Base-by-base conservation (phyloP, 2,113 vertebrate species). In the Sminthopsis crassicaudata region DNA sequence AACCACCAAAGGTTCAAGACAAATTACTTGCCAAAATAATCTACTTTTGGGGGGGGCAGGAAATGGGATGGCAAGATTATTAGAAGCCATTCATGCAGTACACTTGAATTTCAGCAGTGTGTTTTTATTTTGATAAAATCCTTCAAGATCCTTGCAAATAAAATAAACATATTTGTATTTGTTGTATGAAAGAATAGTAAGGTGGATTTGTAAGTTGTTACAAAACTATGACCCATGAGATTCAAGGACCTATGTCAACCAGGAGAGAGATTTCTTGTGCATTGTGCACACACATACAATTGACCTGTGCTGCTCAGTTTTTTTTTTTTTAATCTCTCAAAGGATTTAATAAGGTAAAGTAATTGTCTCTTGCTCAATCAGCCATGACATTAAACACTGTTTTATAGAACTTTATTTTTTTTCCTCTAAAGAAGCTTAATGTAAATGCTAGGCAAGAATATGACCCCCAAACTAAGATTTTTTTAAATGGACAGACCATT, bases 311-410 rank as follows among this genome's bases (percentile, higher is more conserved):
- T 76, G n/a, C 7, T 76, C 16, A n/a, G 19, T 12, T 55, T 55
- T 55, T 26, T 53, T 53, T 26, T 51, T 51, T 51, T 98, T 98
- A 98, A 98, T 97, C 97, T 91, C 95, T 93, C 97, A 92, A 91
- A 92, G 96, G 97, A 98, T 98, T 98, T 98, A 97, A 98, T 96
- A 0, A 7, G 95, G 93, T 95, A 96, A 96, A 97, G 96, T 8
- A 50, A 97, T 96, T 96, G 95, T 97, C 91, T 98, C 93, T 97
- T 96, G 51, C 91, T 48, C 76, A 98, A 98, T 94, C 88, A 96
- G 93, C 96, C 97, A 30, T 97, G 97, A 97, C 97, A 98, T 96
- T 98, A 98, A 98, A 98, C 88, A 91, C 93, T 97, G 96, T 97
- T 97, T 98, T 90, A 0, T 1, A 98, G 96, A 98, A 97, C 97